phyloP scores from a whole-genome alignment of 1,140 invertebrate genomes.

The Zaprionus nigranus region DNA sequence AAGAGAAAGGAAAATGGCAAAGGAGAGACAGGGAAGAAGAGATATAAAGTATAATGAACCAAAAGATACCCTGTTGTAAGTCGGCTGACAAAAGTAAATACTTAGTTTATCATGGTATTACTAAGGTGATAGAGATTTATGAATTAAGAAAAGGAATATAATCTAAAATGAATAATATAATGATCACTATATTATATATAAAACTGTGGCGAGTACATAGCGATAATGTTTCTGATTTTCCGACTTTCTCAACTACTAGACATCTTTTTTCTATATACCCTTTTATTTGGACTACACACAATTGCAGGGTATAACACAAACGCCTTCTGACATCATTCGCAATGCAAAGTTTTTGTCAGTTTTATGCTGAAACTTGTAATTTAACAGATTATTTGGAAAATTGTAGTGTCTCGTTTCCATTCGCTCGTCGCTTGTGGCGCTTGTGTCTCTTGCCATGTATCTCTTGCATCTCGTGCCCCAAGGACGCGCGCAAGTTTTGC shows the following conservation, averaged over 20 bases:
- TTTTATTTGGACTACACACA: neutral
- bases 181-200: no score
- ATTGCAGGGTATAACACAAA: neutral
- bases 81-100: neutral
- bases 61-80: neutral
- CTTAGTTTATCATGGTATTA: neutral
- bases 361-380: slow-evolving; percentile 43
- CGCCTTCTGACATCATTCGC: slow-evolving; percentile 10
- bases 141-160: neutral
- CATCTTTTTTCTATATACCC: neutral
- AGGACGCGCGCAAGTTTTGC: slow-evolving; percentile 8
- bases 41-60: neutral
- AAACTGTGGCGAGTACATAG: no score
- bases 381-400: slow-evolving; percentile 43
- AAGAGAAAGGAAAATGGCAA: neutral
- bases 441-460: neutral
- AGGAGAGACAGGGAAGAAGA: neutral
- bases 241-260: neutral
- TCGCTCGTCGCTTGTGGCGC: neutral
- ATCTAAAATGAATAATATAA: neutral
- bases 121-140: no score
- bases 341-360: slow-evolving; percentile 21
- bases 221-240: neutral
- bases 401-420: slow-evolving; percentile 25
- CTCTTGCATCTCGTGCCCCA: neutral